Percentiles rank a stretch among this genome's conserved stretches.
Evolutionary conservation across 2,113 vertebrate species (phyloP).

Genomic region (Cettia cetti): DNA sequence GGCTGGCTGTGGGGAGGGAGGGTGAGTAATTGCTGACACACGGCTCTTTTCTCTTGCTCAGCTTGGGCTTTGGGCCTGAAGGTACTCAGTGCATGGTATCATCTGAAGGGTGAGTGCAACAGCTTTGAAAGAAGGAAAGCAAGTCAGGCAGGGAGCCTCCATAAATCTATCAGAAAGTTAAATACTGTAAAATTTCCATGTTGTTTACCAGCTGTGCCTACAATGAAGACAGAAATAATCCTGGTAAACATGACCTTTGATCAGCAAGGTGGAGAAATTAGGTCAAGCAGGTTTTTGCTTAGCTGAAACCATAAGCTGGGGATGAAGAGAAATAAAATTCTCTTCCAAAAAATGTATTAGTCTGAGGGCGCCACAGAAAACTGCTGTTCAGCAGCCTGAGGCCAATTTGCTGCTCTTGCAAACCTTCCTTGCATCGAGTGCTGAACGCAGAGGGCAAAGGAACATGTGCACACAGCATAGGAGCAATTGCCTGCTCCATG

Average conservation of each 20-base stretch:
- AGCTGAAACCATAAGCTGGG: conserved; percentile 36
- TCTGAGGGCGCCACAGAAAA: background rate
- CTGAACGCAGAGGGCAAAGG: background rate
- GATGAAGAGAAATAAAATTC: conserved; percentile 27
- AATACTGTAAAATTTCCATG: conserved; percentile 59
- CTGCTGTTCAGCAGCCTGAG: background rate
- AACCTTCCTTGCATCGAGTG: accelerated
- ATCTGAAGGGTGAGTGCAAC: background rate
- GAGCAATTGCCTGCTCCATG: background rate
- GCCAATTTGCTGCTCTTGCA: background rate
- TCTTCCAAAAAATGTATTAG: background rate
- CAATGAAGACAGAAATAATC: conserved; percentile 47
- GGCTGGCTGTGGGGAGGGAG: background rate
- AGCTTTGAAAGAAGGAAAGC: conserved; percentile 9
- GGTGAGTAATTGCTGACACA: background rate
- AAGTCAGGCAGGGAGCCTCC: conserved; percentile 26
- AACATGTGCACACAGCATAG: background rate
- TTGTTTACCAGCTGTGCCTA: conserved; percentile 63
- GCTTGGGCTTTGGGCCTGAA: conserved; percentile 10
- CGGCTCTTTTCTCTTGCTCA: background rate
- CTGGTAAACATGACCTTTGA: conserved; percentile 59
- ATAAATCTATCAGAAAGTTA: conserved; percentile 59
- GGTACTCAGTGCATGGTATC: background rate
- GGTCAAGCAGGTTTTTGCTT: conserved; percentile 57
- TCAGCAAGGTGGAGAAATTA: conserved; percentile 58